A percentile compares a stretch with the other conserved stretches of the same genome.
Evolutionary conservation across 2,888 invertebrate genomes (phyloP).

Genomic region (Rhodophaea formosa): DNA sequence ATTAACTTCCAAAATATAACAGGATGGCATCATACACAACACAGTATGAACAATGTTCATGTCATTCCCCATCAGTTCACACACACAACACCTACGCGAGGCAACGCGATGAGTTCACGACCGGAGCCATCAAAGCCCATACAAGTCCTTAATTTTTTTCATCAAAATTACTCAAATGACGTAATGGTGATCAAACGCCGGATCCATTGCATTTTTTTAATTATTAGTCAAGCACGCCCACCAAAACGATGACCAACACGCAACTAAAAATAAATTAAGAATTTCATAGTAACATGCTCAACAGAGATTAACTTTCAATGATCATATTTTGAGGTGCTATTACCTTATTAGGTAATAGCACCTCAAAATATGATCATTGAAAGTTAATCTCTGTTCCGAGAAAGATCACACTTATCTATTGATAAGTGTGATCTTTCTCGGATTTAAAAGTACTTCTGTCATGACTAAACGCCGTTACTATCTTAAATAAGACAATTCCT

Average conservation of each 20-base stretch:
- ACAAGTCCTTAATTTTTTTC: slow-evolving; percentile 27
- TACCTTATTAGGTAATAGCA: neutral
- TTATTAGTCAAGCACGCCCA: slow-evolving; percentile 39
- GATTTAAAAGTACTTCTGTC: too few species aligned
- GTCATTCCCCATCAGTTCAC: slow-evolving; percentile 20
- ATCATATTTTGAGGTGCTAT: neutral
- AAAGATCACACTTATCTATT: too few species aligned
- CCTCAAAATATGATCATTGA: neutral
- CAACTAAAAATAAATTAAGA: slow-evolving; percentile 4
- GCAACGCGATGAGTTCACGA: slow-evolving; percentile 44
- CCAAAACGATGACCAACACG: slow-evolving; percentile 19
- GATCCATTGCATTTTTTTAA: slow-evolving; percentile 34
- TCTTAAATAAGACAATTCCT: too few species aligned
- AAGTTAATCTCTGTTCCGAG: neutral
- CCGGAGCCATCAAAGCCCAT: slow-evolving; percentile 24
- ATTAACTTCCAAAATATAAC: too few species aligned
- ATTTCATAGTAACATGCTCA: neutral
- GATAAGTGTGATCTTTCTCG: neutral
- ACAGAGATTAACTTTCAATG: neutral
- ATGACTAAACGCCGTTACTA: too few species aligned
- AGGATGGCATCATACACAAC: too few species aligned
- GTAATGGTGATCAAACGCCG: slow-evolving; percentile 34
- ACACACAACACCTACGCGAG: slow-evolving; percentile 42
- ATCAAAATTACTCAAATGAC: slow-evolving; percentile 30
- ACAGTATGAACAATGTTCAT: neutral